phyloP scores from a whole-genome alignment of 2,888 invertebrate genomes.

The Teleiodes luculella region DNA sequence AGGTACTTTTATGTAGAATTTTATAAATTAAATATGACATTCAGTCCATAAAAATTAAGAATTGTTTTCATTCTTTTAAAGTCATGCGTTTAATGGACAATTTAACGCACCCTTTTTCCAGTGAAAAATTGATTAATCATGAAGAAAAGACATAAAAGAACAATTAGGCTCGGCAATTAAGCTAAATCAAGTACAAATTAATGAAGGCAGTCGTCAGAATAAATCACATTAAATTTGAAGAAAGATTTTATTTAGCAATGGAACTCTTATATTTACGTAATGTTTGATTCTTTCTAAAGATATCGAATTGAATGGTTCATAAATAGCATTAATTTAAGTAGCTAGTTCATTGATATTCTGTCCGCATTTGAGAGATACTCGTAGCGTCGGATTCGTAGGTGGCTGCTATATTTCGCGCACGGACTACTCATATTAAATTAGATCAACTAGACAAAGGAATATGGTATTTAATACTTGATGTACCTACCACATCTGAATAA shows the following conservation, averaged over 20 bases:
- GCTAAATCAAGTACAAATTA: not conserved
- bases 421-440: not conserved
- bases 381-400: not conserved
- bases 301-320: slow-evolving; percentile 5
- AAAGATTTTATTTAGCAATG: not conserved
- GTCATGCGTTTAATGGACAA: not conserved
- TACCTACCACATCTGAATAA: too few species aligned
- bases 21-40: too few species aligned
- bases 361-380: not conserved
- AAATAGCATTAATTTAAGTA: slow-evolving; percentile 1
- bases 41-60: slow-evolving; percentile 3
- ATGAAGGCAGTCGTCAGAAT: not conserved
- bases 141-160: slow-evolving; percentile 7
- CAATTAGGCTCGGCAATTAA: slow-evolving; percentile 1
- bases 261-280: not conserved
- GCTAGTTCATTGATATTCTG: slow-evolving; percentile 3
- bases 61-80: not conserved
- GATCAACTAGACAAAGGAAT: not conserved
- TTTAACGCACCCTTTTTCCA: not conserved
- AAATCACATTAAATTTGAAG: not conserved
- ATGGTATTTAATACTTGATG: too few species aligned
- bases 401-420: not conserved
- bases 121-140: slow-evolving; percentile 3
- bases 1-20: too few species aligned
- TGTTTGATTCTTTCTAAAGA: slow-evolving; percentile 4